Conservation (phyloP, 2,113 vertebrate species). For the Dolichallabes microphthalmus region DNA sequence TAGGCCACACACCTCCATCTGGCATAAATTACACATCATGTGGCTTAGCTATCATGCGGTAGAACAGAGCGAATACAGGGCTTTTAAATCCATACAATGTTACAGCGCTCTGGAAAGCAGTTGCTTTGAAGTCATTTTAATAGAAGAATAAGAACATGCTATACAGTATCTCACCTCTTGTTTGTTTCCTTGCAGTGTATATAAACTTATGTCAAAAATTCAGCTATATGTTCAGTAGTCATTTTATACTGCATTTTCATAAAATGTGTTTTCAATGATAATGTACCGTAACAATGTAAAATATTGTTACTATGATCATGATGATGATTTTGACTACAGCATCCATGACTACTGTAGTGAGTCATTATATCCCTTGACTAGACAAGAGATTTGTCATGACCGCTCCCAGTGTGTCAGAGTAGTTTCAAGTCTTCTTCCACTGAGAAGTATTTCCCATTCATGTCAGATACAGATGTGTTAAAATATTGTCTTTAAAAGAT, state of each 20-base stretch:
- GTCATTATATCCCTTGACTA: background rate
- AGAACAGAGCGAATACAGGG: background rate
- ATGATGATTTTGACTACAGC: background rate
- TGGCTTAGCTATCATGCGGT: background rate
- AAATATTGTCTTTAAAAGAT: slow-evolving; percentile 39
- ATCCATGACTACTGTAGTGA: background rate
- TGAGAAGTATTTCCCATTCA: background rate
- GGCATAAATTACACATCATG: slow-evolving; percentile 21
- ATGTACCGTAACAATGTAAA: background rate
- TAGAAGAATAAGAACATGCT: background rate
- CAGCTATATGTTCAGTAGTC: background rate
- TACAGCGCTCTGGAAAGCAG: background rate
- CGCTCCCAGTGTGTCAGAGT: background rate
- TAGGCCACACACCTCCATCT: background rate
- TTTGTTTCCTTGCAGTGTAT: background rate
- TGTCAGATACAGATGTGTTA: slow-evolving; percentile 15
- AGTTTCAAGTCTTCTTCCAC: background rate
- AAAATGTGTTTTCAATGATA: background rate
- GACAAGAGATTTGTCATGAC: background rate
- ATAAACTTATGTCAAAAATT: background rate
- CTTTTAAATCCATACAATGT: background rate
- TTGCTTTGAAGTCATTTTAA: background rate
- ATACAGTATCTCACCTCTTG: background rate
- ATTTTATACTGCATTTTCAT: background rate
- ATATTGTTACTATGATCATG: background rate